Conservation (phyloP, 2,888 invertebrate species). For the Agrochola litura region DNA sequence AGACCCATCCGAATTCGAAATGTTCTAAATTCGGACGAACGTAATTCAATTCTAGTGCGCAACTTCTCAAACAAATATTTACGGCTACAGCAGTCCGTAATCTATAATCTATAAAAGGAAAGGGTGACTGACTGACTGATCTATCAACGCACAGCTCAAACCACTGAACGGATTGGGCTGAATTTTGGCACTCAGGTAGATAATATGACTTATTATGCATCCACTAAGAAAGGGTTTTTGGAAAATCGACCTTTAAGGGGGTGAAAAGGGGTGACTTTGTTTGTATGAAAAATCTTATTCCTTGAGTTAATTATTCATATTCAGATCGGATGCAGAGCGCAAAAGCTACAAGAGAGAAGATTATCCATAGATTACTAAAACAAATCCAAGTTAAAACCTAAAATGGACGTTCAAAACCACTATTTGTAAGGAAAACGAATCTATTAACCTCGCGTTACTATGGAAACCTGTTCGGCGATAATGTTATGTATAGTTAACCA, state of each 20-base stretch:
- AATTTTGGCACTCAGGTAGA: too few relatives aligned
- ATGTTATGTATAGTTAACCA: slow-evolving; percentile 35
- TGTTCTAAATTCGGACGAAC: neutral
- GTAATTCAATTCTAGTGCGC: neutral
- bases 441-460: slow-evolving; percentile 27
- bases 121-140: too few relatives aligned
- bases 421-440: slow-evolving; percentile 35
- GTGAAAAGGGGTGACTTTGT: too few relatives aligned
- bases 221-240: too few relatives aligned
- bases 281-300: too few relatives aligned
- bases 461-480: slow-evolving; percentile 31
- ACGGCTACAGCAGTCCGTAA: neutral
- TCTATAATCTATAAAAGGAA: too few relatives aligned
- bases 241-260: too few relatives aligned
- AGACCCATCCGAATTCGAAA: neutral
- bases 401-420: slow-evolving; percentile 15
- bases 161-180: too few relatives aligned
- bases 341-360: neutral
- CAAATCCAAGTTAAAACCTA: neutral
- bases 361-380: neutral
- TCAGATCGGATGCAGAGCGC: neutral
- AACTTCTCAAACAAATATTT: neutral
- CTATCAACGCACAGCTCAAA: too few relatives aligned
- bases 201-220: too few relatives aligned
- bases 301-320: too few relatives aligned